Evolutionary conservation across 2,797 vertebrate genomes (phyloP), one percentile per base, ranked within the genome.

Genomic region (Borostomias antarcticus): DNA sequence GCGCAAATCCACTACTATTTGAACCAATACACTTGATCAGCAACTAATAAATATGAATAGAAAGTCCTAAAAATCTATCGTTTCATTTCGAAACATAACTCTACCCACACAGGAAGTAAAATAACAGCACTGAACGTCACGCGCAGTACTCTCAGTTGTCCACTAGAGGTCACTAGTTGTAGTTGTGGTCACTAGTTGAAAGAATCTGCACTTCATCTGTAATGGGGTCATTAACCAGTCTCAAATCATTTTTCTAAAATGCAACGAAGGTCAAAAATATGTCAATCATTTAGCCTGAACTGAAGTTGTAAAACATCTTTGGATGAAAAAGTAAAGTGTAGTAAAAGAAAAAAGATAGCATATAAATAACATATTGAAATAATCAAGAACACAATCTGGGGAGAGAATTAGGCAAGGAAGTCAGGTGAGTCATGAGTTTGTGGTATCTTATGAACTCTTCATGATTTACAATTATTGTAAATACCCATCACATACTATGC

Each of bases 91-190:
- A 23, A 52, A 52, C 4, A 17, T 3, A 56, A 1, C 10, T 10
- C 28, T n/a, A 30, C 2, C 52, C 15, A 33, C 7, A 62, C 59
- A 62, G 59, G 59, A 62, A 62, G 59, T 48, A 11, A 9, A 5
- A 7, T 1, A 3, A n/a, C 21, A 4, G 23, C 25, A 11, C 3
- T 19, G 19, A 2, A 1, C n/a, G n/a, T 4, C 10, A 43, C 5
- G 17, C n/a, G 28, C 43, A 32, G 45, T 23, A 9, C 4, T 32
- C 11, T 5, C 2, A 43, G 6, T 26, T 11, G n/a, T 17, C 35
- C 37, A 45, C 37, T 60, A 60, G 32, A 28, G 58, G 5, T 23
- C 37, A 4, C 2, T 23, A 43, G 5, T 35, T 35, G n/a, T n/a
- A n/a, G n/a, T n/a, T n/a, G n/a, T n/a, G n/a, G n/a, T n/a, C n/a